These are phyloP conservation scores for Ornithoptera alexandrae DNA, from an alignment of 2,888 invertebrate species.

Conservation along the genomic window DNA sequence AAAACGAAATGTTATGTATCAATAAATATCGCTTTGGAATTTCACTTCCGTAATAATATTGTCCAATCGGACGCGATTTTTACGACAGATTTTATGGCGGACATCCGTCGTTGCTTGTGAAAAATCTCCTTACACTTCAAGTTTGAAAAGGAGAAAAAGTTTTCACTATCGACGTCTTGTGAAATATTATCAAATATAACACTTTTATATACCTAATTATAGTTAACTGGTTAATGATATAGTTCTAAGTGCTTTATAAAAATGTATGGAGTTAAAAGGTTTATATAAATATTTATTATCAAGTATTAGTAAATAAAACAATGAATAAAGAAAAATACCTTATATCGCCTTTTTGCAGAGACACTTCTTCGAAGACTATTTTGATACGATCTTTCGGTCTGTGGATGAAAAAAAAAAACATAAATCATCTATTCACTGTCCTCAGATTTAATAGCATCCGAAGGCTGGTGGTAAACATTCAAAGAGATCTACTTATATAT, in stretches of 20 bases:
- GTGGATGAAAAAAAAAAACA: constrained; percentile 55
- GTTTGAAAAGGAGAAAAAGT: not conserved
- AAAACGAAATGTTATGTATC: constrained; percentile 9
- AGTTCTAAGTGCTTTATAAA: too few relatives aligned
- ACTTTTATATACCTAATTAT: too few relatives aligned
- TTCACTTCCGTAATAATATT: constrained; percentile 9
- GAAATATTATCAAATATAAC: too few relatives aligned
- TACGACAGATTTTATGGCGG: constrained; percentile 39
- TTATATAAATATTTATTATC: not conserved
- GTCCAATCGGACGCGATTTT: constrained; percentile 31
- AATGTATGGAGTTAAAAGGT: too few relatives aligned
- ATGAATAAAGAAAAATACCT: constrained; percentile 73
- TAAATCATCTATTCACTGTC: too few relatives aligned
- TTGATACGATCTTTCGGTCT: constrained; percentile 89
- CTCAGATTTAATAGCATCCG: too few relatives aligned
- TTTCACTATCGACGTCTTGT: not conserved
- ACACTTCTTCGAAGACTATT: constrained; percentile 89
- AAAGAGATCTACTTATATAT: too few relatives aligned
- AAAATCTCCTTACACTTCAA: constrained; percentile 13
- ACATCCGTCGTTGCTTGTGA: constrained; percentile 12
- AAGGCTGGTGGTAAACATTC: too few relatives aligned
- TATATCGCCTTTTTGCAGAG: constrained; percentile 87
- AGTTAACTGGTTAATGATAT: too few relatives aligned
- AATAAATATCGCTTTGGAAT: constrained; percentile 10
- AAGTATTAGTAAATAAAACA: not conserved